A percentile compares a stretch with the other conserved stretches of the same genome.
Conservation (phyloP, 2,888 invertebrate species). For the Blastobasis adustella region DNA sequence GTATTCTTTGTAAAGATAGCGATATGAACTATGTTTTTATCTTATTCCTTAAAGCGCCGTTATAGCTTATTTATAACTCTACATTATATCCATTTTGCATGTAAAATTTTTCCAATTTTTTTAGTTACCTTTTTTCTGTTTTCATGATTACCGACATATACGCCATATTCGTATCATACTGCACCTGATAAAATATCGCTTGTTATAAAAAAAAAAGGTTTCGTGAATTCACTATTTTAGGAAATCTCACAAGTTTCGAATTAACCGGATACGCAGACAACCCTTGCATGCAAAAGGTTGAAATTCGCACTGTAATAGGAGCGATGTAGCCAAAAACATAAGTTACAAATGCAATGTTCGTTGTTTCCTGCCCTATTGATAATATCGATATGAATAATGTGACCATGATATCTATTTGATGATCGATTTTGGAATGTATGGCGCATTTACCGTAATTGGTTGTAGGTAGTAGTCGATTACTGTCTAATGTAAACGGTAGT, state of each 20-base stretch:
- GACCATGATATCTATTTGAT: conserved; percentile 13
- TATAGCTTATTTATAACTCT: too few species aligned
- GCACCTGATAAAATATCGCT: too few species aligned
- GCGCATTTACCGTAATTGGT: neutral
- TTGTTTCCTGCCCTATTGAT: conserved; percentile 51
- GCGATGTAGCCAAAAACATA: conserved; percentile 32
- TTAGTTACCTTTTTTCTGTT: too few species aligned
- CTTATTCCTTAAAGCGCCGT: too few species aligned
- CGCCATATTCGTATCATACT: too few species aligned
- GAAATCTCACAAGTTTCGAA: conserved; percentile 40
- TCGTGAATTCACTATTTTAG: conserved; percentile 26
- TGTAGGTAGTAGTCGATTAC: too few species aligned
- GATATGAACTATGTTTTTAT: conserved; percentile 4
- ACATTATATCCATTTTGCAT: too few species aligned
- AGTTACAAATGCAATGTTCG: conserved; percentile 26
- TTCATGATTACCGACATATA: too few species aligned
- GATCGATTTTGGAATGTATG: neutral
- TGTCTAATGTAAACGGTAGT: too few species aligned
- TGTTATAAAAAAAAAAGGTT: too few species aligned
- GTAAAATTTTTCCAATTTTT: too few species aligned
- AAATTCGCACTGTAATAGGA: conserved; percentile 23
- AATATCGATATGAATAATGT: conserved; percentile 28
- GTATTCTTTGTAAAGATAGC: conserved; percentile 9
- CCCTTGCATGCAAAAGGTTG: conserved; percentile 31
- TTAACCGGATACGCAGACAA: conserved; percentile 41